Evolutionary conservation across 2,113 vertebrate species (phyloP), one percentile per base, ranked within the genome.

Genomic region (Desmodus rotundus): DNA sequence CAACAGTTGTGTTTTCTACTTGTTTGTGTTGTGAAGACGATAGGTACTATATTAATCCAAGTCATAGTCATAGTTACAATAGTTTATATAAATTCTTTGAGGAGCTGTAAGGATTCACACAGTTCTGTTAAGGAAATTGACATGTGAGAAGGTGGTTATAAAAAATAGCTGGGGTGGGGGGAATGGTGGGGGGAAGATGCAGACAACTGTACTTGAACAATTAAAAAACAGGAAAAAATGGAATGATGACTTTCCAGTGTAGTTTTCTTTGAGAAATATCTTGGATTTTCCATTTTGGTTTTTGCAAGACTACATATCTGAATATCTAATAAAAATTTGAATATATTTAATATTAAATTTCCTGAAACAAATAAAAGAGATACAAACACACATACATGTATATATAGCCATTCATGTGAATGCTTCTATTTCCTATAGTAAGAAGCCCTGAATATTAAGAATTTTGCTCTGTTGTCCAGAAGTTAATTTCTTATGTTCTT

Each of bases 201-300:
- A 56, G 54, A 56, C 54, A 22, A 56, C 19, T 56, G 19, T 56
- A 56, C 54, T 8, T 56, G 54, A 56, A 56, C 54, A 56, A 22
- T 56, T 4, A 54, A 56, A 22, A 56, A 56, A 54, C 5, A 52
- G 50, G 54, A 8, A 56, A 56, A 56, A 56, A 81, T 82, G 38
- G 81, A 86, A 54, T 84, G 33, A 84, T 81, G 81, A 61, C 58
- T 94, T 91, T 93, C 33, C 43, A 93, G 20, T 19, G 4, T 86
- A 83, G 56, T 52, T 82, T 28, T 76, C 38, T 91, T 58, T 93
- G n/a, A 87, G 56, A 94, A 91, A 89, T 0, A 38, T 87, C 67
- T 94, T 87, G 22, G 22, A n/a, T 80, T 94, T 91, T 76, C n/a
- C 77, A 76, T 90, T 97, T 92, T 94, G 31, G 70, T 83, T 72